Conservation (phyloP, 2,888 invertebrate genomes). For the Lottia gigantea region DNA sequence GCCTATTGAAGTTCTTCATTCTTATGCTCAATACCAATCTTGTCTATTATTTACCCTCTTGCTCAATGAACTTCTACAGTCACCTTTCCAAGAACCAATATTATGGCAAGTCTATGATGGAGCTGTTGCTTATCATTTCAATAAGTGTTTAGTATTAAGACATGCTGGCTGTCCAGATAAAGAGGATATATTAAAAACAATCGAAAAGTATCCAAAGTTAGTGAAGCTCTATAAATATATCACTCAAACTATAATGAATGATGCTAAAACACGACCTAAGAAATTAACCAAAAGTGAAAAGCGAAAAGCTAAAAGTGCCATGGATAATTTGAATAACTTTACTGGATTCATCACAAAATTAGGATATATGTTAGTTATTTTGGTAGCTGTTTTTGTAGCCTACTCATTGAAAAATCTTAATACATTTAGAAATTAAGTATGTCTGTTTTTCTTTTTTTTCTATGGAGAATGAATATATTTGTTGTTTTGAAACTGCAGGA, state of each 20-base stretch:
- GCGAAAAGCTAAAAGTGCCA: neutral
- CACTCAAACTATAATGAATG: neutral
- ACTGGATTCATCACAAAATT: too few relatives aligned
- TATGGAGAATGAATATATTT: too few relatives aligned
- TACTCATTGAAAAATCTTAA: too few relatives aligned
- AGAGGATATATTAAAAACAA: neutral
- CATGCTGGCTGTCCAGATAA: neutral
- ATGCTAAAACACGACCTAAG: neutral
- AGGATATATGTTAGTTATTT: too few relatives aligned
- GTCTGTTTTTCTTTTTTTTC: too few relatives aligned
- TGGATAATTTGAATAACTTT: too few relatives aligned
- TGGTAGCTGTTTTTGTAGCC: too few relatives aligned
- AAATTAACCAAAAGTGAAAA: neutral
- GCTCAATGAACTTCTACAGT: slow-evolving; percentile 60
- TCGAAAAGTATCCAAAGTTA: neutral
- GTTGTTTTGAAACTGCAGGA: too few relatives aligned
- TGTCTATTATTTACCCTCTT: slow-evolving; percentile 50
- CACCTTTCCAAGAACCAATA: slow-evolving; percentile 40
- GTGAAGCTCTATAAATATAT: neutral
- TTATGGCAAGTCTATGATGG: slow-evolving; percentile 5
- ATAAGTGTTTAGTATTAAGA: neutral
- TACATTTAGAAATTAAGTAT: too few relatives aligned
- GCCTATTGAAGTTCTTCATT: slow-evolving; percentile 50
- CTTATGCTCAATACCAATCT: slow-evolving; percentile 64
- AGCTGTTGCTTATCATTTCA: neutral